Evolutionary conservation across 2,113 vertebrate species (phyloP).

Genomic region (Ariopsis seemanni): DNA sequence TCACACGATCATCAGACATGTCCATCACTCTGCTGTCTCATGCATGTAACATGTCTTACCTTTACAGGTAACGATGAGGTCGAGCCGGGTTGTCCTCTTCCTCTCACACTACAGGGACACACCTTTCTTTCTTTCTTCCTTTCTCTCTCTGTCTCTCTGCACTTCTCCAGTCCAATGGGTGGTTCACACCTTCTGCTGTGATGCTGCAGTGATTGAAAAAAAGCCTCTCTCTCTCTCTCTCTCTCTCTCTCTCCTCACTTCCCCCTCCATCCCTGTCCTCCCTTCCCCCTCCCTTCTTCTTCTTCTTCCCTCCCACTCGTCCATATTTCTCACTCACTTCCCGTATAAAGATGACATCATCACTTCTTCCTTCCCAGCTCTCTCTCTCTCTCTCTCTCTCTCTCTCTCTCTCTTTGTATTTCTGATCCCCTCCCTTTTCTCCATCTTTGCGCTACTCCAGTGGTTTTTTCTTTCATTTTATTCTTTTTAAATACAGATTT

Average conservation of each 20-base stretch:
- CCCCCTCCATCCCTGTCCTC: background rate
- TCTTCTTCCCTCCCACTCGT: slow-evolving; percentile 11
- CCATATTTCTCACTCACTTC: slow-evolving; percentile 37
- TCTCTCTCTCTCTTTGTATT: slow-evolving; percentile 34
- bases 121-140: slow-evolving; percentile 25
- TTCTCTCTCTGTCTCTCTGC: slow-evolving; percentile 15
- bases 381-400: slow-evolving; percentile 8
- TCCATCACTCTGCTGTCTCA: background rate
- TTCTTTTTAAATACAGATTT: background rate
- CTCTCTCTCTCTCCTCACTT: slow-evolving; percentile 18
- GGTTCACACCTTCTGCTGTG: slow-evolving; percentile 36
- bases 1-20: background rate
- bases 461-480: background rate
- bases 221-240: slow-evolving; percentile 38
- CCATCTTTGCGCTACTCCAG: background rate
- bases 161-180: slow-evolving; percentile 33
- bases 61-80: slow-evolving; percentile 19
- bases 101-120: slow-evolving; percentile 17
- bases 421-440: background rate
- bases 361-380: slow-evolving; percentile 16
- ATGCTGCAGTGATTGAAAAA: slow-evolving; percentile 58
- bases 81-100: background rate
- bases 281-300: slow-evolving; percentile 10
- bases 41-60: slow-evolving; percentile 37
- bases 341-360: slow-evolving; percentile 50